phyloP scores from a whole-genome alignment of 2,888 invertebrate species.

The Drosophila dives region DNA sequence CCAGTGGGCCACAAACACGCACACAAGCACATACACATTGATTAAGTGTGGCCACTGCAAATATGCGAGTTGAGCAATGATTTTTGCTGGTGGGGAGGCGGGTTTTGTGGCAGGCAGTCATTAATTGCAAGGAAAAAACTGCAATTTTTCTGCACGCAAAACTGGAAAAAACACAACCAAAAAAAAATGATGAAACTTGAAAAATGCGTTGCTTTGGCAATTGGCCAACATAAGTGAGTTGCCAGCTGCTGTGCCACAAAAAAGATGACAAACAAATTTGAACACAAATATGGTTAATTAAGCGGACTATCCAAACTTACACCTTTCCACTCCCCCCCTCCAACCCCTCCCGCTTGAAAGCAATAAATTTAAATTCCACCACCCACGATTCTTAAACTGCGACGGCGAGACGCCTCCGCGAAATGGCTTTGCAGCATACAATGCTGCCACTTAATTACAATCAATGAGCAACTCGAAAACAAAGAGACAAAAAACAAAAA shows the following conservation, averaged over 20 bases:
- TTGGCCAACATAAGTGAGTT: conserved; percentile 36
- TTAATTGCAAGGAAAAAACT: conserved; percentile 28
- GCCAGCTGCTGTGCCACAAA: conserved; percentile 19
- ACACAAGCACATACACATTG: conserved; percentile 1
- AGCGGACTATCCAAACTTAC: conserved; percentile 12
- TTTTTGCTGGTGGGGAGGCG: too few species aligned
- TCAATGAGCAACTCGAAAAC: conserved; percentile 18
- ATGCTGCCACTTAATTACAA: conserved; percentile 50
- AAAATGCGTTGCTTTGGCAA: conserved; percentile 16
- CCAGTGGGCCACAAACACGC: conserved; percentile 24
- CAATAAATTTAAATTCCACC: conserved; percentile 38
- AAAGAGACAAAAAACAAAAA: conserved; percentile 12
- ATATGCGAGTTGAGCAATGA: conserved; percentile 35
- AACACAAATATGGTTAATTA: conserved; percentile 49
- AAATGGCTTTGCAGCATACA: not conserved
- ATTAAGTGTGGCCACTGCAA: not conserved
- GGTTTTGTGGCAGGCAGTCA: conserved; percentile 10
- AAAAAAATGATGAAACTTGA: conserved; percentile 4
- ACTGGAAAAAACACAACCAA: not conserved
- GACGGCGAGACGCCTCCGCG: conserved; percentile 34
- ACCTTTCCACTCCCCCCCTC: not conserved
- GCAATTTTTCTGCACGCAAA: conserved; percentile 56
- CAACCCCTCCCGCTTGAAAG: not conserved
- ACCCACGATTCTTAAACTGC: conserved; percentile 65
- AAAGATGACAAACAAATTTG: conserved; percentile 54